Base-by-base conservation (phyloP, 2,888 invertebrate species). In the Polymixis lichenea region DNA sequence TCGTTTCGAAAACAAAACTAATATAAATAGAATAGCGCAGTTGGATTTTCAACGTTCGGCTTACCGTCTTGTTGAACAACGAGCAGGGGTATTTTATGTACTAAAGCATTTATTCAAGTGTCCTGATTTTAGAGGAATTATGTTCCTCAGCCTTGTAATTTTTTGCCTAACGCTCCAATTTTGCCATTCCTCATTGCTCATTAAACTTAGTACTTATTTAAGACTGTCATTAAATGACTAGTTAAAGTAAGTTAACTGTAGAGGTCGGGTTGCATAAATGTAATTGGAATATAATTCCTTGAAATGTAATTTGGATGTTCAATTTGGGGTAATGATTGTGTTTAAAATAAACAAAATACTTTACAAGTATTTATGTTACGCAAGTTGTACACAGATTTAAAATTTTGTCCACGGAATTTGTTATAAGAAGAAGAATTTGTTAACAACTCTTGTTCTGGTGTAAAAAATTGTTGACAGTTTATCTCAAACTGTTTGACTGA, bases 241-340 rank as follows among this genome's bases (percentile, higher is more conserved):
- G 28, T 75, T 77, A 43, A 56, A 49, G 77, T 56, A 38, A 64
- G 25, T 61, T 53, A 19, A n/a, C 32, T 55, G 5, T 28, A 38
- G 15, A 13, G 66, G 32, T 77, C 22, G n/a, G 4, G 17, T 75
- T 77, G 32, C 46, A 9, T 77, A 77, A 56, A 38, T 19, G 2
- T 77, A 28, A 75, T 49, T 56, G 38, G 22, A 66, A 77, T 43
- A 43, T 46, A 25, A 17, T 77, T 65, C 77, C 46, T 62, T 38
- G 53, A 49, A 64, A 64, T 49, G 17, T 76, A 22, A 56, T 38
- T 55, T 53, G 3, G 22, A n/a, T 62, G 11, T 53, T 55, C 17
- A 25, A 19, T 77, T 77, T 38, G 56, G 5, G 11, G 66, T n/a
- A 38, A 65, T 77, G 22, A 56, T 55, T 56, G 32, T 49, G 43